phyloP scores from a whole-genome alignment of 1,140 invertebrate species.

The Megalopta genalis region DNA sequence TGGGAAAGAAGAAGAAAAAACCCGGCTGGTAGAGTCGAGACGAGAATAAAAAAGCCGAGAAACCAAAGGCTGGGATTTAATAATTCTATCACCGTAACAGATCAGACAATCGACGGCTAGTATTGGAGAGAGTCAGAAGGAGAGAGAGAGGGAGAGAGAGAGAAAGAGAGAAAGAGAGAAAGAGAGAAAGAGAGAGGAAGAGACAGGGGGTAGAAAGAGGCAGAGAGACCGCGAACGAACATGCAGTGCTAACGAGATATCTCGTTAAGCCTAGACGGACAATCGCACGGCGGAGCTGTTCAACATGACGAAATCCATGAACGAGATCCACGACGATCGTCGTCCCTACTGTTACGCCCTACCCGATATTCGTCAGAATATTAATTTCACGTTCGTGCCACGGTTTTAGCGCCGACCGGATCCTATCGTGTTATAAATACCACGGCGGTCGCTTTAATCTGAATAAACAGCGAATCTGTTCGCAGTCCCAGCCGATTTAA shows the following conservation, averaged over 20 bases:
- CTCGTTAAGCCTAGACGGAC: slow-evolving; percentile 60
- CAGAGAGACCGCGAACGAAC: slow-evolving; percentile 22
- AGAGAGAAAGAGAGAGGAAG: too few relatives aligned
- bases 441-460: not conserved
- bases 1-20: not conserved
- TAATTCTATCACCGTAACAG: slow-evolving; percentile 53
- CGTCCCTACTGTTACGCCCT: slow-evolving; percentile 39
- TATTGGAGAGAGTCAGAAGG: not conserved
- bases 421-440: too few relatives aligned
- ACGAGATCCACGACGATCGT: slow-evolving; percentile 49
- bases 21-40: slow-evolving; percentile 14
- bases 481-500: not conserved
- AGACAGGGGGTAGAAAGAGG: not conserved
- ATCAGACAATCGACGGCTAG: slow-evolving; percentile 34
- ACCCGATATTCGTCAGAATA: slow-evolving; percentile 61
- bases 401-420: too few relatives aligned
- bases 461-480: slow-evolving; percentile 19
- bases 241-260: slow-evolving; percentile 59
- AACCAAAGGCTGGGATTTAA: slow-evolving; percentile 33
- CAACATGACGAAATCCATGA: slow-evolving; percentile 31
- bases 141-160: too few relatives aligned
- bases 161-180: too few relatives aligned
- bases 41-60: slow-evolving; percentile 22
- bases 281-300: slow-evolving; percentile 42
- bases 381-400: slow-evolving; percentile 49